phyloP scores from a whole-genome alignment of 2,888 invertebrate species.

The Caradrina clavipalpis region DNA sequence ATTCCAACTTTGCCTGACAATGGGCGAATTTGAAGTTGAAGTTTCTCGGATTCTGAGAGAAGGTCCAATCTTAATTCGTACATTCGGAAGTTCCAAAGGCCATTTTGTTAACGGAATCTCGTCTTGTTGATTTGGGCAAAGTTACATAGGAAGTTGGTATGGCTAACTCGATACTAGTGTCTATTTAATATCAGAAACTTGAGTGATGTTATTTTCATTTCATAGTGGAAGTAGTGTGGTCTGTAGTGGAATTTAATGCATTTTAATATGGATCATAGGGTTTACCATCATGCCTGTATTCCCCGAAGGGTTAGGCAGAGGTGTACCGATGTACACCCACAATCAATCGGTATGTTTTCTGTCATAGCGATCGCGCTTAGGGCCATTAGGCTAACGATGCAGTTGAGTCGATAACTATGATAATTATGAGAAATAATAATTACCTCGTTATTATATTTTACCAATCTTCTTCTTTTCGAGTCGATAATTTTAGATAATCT shows the following conservation, averaged over 20 bases:
- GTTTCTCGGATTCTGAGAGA: slow-evolving; percentile 38
- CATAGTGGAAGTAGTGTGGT: slow-evolving; percentile 14
- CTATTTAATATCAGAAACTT: slow-evolving; percentile 42
- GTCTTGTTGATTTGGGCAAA: slow-evolving; percentile 61
- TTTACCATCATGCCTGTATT: too few species aligned
- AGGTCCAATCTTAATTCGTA: slow-evolving; percentile 61
- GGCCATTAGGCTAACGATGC: too few species aligned
- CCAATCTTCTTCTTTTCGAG: too few species aligned
- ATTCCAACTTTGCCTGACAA: slow-evolving; percentile 45
- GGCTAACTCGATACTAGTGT: slow-evolving; percentile 47
- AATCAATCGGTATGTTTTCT: too few species aligned
- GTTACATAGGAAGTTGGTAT: slow-evolving; percentile 56
- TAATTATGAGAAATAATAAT: too few species aligned
- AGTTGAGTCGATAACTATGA: too few species aligned
- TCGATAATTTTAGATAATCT: too few species aligned
- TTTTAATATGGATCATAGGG: too few species aligned
- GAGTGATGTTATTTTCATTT: slow-evolving; percentile 29
- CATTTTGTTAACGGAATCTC: slow-evolving; percentile 55
- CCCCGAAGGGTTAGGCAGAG: too few species aligned
- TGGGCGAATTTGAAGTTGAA: slow-evolving; percentile 51
- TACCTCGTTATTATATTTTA: too few species aligned
- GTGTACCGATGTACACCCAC: too few species aligned
- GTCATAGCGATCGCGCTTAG: too few species aligned
- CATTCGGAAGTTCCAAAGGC: slow-evolving; percentile 58
- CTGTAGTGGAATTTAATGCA: neutral